These are phyloP conservation scores for Casuarius casuarius DNA, from an alignment of 2,113 vertebrate species.

Conservation along the genomic window DNA sequence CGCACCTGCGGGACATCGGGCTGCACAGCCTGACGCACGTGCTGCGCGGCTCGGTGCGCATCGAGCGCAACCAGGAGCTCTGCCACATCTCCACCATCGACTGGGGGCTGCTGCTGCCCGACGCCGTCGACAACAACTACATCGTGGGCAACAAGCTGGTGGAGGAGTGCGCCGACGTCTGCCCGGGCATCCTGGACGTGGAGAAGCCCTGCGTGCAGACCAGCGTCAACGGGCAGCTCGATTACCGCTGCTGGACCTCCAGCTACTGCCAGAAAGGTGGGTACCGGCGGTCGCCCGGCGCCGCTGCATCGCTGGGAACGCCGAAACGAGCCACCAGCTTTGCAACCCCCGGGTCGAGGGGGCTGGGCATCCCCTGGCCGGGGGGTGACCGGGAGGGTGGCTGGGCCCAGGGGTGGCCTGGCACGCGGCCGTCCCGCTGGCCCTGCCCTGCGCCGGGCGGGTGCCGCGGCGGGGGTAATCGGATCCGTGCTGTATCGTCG, in stretches of 20 bases:
- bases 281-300: fast-evolving
- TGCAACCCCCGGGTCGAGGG: background rate
- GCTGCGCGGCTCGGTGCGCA: constrained; percentile 74
- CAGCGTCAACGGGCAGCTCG: constrained; percentile 55
- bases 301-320: fast-evolving
- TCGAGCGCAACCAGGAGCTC: constrained; percentile 85
- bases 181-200: constrained; percentile 76
- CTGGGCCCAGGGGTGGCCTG: background rate
- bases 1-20: constrained; percentile 79
- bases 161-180: constrained; percentile 79
- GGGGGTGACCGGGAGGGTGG: no score
- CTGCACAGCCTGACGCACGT: constrained; percentile 75
- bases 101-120: constrained; percentile 79
- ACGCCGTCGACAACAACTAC: constrained; percentile 64
- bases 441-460: fast-evolving
- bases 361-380: no score
- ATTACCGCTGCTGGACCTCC: constrained; percentile 84
- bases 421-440: fast-evolving
- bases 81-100: constrained; percentile 85
- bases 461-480: background rate
- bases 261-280: constrained; percentile 84
- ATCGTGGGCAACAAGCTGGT: constrained; percentile 79
- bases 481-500: constrained; percentile 1
- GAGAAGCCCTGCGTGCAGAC: constrained; percentile 77
- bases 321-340: background rate